Conservation (phyloP, 1,140 invertebrate genomes). For the Bombus waltoni region DNA sequence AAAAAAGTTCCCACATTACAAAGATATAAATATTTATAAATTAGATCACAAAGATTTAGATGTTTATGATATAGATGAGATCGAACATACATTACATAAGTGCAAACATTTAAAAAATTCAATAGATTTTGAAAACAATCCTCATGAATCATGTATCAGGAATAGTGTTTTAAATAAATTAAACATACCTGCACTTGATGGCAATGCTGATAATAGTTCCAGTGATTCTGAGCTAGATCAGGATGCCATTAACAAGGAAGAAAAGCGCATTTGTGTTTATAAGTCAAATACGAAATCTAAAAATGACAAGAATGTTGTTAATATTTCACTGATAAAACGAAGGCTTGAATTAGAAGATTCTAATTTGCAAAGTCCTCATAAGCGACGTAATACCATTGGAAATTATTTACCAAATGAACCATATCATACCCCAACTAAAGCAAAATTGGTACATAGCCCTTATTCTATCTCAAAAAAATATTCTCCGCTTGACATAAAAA, state of each 20-base stretch:
- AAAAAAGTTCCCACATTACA: neutral
- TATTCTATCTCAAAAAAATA: conserved; percentile 68
- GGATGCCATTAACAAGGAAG: conserved; percentile 67
- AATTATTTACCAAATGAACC: conserved; percentile 44
- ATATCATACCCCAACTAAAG: conserved; percentile 59
- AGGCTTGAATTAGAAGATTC: conserved; percentile 41
- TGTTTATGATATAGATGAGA: conserved; percentile 50
- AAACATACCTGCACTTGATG: conserved; percentile 46
- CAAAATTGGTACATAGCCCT: conserved; percentile 56
- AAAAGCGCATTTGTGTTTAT: conserved; percentile 73
- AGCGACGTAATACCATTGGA: conserved; percentile 28
- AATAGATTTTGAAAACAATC: neutral
- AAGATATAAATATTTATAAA: neutral
- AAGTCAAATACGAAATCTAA: conserved; percentile 51
- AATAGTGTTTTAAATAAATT: neutral
- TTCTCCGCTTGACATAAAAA: conserved; percentile 74
- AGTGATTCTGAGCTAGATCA: conserved; percentile 66
- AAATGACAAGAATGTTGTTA: conserved; percentile 1
- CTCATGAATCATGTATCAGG: neutral
- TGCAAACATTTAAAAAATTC: neutral
- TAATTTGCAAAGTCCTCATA: conserved; percentile 20
- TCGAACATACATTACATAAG: conserved; percentile 13
- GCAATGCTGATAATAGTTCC: conserved; percentile 34
- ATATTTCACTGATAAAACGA: conserved; percentile 70
- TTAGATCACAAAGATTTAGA: conserved; percentile 53